Evolutionary conservation across 2,888 invertebrate genomes (phyloP), one percentile per base, ranked within the genome.

Genomic region (Apomyelois bistriatella): DNA sequence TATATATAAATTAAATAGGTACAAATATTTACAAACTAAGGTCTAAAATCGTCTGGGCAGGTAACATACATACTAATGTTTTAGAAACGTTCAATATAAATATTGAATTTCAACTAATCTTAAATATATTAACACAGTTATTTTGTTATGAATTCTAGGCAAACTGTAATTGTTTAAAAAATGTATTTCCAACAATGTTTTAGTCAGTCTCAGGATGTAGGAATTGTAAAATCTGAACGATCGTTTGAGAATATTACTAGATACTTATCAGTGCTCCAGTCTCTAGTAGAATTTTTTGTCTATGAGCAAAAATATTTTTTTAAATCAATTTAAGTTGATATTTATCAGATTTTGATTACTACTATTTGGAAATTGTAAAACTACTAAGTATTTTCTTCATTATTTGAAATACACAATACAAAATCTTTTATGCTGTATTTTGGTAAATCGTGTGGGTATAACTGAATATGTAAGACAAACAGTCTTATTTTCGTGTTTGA

Each of bases 1-100:
- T 78, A 79, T 70, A 74, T 64, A 69, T 70, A 70, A 73, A 72
- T 62, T 70, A 22, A 22, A 22, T 22, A 70, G 58, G 64, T 79
- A 81, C 71, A 77, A 55, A 73, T 82, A 85, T 82, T 81, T 82
- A 85, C 82, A 85, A 72, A 74, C 65, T 57, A 35, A 17, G 52
- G 38, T 40, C 48, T 55, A 57, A 53, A 49, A 54, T 54, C 53
- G 41, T 53, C 38, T 48, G 52, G 53, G 51, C 47, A 43, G 57
- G 56, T 54, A 55, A 52, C 55, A 48, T 53, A 52, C 9, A 49
- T 22, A 48, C 36, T 22, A 22, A 17, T 40, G 3, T 13, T 35
- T 47, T 32, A 52, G 52, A 43, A 32, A 50, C 50, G 22, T 22
- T 32, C 9, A 17, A 22, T 10, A 3, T 42, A 22, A 22, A 5